A percentile compares a stretch with the other conserved stretches of the same genome.
Evolutionary conservation across 2,797 vertebrate species (phyloP).

Genomic region (Bradypodion pumilum): DNA sequence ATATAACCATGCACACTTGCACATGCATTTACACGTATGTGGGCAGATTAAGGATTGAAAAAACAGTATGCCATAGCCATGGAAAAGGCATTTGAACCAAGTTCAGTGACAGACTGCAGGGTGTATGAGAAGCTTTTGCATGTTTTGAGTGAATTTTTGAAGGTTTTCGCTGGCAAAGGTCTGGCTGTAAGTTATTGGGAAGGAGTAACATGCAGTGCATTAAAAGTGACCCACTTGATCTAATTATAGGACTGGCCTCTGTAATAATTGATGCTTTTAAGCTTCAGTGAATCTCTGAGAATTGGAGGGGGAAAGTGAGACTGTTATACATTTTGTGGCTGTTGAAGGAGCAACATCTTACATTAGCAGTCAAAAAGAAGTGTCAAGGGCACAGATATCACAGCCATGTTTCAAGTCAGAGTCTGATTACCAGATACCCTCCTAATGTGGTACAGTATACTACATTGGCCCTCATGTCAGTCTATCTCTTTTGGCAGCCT

Average conservation of each 20-base stretch:
- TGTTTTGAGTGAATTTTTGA: not conserved
- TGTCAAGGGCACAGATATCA: not conserved
- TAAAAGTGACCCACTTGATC: constrained; percentile 30
- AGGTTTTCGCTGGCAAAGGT: not conserved
- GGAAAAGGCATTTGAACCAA: not conserved
- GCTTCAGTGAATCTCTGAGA: constrained; percentile 30
- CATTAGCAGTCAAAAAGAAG: not conserved
- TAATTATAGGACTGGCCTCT: constrained; percentile 48
- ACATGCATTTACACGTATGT: no score
- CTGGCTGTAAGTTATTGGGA: not conserved
- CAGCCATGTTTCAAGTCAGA: not conserved
- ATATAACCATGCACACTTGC: not conserved
- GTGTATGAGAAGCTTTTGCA: not conserved
- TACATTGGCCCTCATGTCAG: constrained; percentile 19
- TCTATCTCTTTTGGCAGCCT: constrained; percentile 11
- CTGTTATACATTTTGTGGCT: constrained; percentile 10
- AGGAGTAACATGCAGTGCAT: not conserved
- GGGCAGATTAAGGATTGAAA: not conserved
- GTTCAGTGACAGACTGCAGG: rapidly evolving
- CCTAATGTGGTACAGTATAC: constrained; percentile 4
- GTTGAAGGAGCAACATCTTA: not conserved
- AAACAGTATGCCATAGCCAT: not conserved
- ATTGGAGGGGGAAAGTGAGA: not conserved
- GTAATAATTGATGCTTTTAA: constrained; percentile 47
- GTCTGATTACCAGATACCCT: constrained; percentile 25